Evolutionary conservation across 2,113 vertebrate genomes (phyloP).

Genomic region (Murina feae): DNA sequence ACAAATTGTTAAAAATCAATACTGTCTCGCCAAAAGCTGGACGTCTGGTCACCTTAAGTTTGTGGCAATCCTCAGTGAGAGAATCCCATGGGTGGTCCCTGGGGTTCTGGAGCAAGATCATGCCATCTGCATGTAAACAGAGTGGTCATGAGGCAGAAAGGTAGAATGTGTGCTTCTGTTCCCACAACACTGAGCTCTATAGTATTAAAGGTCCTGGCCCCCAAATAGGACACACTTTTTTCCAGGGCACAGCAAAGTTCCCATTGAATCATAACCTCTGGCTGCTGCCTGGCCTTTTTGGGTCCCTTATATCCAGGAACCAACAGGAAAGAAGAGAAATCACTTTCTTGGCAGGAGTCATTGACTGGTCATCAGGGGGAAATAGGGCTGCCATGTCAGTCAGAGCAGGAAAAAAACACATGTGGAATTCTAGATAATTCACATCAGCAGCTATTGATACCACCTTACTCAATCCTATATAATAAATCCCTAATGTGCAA

Average conservation of each 20-base stretch:
- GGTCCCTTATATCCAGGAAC: background rate
- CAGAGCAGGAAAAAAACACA: background rate
- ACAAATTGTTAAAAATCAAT: too few species aligned
- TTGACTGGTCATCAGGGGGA: background rate
- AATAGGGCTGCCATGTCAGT: background rate
- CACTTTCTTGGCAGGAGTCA: background rate
- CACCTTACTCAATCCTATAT: too few species aligned
- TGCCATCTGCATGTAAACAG: background rate
- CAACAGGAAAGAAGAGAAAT: background rate
- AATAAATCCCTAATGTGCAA: too few species aligned
- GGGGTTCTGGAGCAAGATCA: background rate
- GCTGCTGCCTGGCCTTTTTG: background rate
- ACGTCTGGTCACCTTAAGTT: too few species aligned
- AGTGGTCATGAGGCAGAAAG: background rate
- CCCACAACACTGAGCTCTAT: background rate
- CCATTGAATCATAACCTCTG: background rate
- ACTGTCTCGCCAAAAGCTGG: too few species aligned
- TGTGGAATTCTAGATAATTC: background rate
- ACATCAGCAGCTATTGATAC: background rate
- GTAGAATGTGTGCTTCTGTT: background rate
- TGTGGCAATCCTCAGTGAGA: background rate
- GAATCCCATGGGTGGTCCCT: background rate
- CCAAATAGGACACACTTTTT: background rate
- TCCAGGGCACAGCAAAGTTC: background rate
- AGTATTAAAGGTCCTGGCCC: background rate